Percentiles rank a stretch among this genome's conserved stretches.
Conservation (phyloP, 2,888 invertebrate genomes). For the Lydus trimaculatus region DNA sequence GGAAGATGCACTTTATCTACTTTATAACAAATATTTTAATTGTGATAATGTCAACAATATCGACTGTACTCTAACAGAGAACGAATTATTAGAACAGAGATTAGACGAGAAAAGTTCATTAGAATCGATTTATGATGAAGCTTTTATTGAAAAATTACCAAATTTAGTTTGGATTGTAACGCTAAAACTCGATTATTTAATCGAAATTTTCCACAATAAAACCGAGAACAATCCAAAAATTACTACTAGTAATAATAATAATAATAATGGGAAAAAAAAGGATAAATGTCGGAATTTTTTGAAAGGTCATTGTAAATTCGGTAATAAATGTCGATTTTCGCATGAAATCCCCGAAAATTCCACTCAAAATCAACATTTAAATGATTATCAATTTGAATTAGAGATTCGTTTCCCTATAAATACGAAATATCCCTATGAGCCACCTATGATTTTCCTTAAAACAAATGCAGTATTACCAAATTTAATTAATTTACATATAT, state of each 20-base stretch:
- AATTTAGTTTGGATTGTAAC: conserved; percentile 75
- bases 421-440: conserved; percentile 76
- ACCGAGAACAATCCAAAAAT: background rate
- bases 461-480: conserved; percentile 70
- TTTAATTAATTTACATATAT: conserved; percentile 70
- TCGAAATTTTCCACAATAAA: conserved; percentile 60
- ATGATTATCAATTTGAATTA: conserved; percentile 67
- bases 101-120: conserved; percentile 77
- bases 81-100: conserved; percentile 70
- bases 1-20: conserved; percentile 74
- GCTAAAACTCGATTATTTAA: conserved; percentile 72
- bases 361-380: conserved; percentile 55
- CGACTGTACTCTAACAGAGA: conserved; percentile 60
- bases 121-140: conserved; percentile 78
- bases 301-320: conserved; percentile 72
- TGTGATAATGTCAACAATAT: conserved; percentile 45
- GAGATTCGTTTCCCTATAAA: conserved; percentile 78
- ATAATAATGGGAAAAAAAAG: conserved; percentile 61
- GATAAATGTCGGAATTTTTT: conserved; percentile 71
- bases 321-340: conserved; percentile 76
- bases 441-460: conserved; percentile 75
- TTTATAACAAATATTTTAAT: conserved; percentile 74
- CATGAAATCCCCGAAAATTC: conserved; percentile 67
- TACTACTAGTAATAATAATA: background rate
- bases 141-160: conserved; percentile 73